Base-by-base conservation (phyloP, 2,888 invertebrate genomes). In the Leptinotarsa haldemani region DNA sequence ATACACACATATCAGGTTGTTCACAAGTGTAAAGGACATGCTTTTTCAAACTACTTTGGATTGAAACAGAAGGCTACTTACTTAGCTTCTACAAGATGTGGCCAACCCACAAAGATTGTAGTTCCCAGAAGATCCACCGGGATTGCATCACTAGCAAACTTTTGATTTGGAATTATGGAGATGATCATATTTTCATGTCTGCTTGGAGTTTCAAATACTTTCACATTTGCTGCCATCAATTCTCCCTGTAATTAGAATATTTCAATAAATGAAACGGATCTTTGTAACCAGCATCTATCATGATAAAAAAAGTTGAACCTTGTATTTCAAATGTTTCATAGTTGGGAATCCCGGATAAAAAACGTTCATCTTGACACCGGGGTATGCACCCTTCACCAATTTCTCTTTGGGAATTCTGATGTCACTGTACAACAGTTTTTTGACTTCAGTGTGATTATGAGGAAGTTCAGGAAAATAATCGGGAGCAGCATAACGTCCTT, bases 281-380 rank as follows among this genome's bases (percentile, higher is more conserved):
- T 40, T 40, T 0, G 40, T 40, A 40, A 40, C 9, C 2, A 40
- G 40, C 40, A 40, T 40, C 40, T 12, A 40, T 40, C 40, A 40
- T 40, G 40, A 9, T 0, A 7, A 40, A 40, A 72, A 67, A 61
- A 67, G 13, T 15, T 22, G 9, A 87, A 95, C 95, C 84, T 88
- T 90, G 85, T 96, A 96, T 30, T 93, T 89, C 52, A 98, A 88
- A 87, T 97, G 94, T 80, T 93, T 93, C 87, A 98, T 90, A 0
- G 97, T 97, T 0, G 98, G 98, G 86, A 99, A 99, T 13, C 98
- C 98, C 0, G 95, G 94, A 87, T 93, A 95, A 84, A 94, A 92
- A 68, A 94, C 90, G 82, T 94, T 92, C 48, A 92, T 86, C 73
- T 89, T 88, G 0, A 92, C 93, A 71, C 92, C 93, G 0, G 92